phyloP scores from a whole-genome alignment of 1,140 invertebrate genomes.

The Heterodera schachtii region DNA sequence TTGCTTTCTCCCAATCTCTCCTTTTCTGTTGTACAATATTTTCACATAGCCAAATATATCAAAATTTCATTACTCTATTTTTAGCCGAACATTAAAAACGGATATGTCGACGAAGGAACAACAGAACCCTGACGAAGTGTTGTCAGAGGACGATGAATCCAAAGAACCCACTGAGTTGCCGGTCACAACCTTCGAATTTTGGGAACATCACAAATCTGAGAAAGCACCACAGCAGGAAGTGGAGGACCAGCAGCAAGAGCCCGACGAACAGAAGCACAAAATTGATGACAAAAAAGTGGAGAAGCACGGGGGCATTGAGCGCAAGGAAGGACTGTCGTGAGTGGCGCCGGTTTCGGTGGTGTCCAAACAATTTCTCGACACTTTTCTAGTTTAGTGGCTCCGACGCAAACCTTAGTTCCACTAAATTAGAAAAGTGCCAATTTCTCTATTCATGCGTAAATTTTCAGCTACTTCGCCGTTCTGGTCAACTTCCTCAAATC shows the following conservation, averaged over 20 bases:
- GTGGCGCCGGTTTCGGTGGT: background rate
- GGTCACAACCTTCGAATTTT: background rate
- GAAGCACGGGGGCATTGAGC: background rate
- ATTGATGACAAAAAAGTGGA: background rate
- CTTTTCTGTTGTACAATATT: no score
- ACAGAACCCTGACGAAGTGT: background rate
- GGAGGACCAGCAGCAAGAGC: background rate
- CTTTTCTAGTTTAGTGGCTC: no score
- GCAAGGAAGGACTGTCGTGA: background rate
- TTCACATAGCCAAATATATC: no score
- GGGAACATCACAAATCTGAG: no score
- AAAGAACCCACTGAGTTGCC: background rate
- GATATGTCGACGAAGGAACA: no score
- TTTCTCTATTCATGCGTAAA: background rate
- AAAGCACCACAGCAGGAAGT: background rate
- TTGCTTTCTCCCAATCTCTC: background rate
- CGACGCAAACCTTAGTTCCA: background rate
- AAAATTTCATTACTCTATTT: no score
- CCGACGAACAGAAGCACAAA: background rate
- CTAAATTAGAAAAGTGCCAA: background rate
- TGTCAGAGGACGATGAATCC: background rate
- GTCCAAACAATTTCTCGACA: no score
- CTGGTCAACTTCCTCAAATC: slow-evolving; percentile 52
- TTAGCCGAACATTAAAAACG: no score
- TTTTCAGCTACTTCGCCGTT: slow-evolving; percentile 25